These are phyloP conservation scores for Ptychodera flava DNA, from an alignment of 35 echinoderm and acorn worm genomes.

Conservation along the genomic window DNA sequence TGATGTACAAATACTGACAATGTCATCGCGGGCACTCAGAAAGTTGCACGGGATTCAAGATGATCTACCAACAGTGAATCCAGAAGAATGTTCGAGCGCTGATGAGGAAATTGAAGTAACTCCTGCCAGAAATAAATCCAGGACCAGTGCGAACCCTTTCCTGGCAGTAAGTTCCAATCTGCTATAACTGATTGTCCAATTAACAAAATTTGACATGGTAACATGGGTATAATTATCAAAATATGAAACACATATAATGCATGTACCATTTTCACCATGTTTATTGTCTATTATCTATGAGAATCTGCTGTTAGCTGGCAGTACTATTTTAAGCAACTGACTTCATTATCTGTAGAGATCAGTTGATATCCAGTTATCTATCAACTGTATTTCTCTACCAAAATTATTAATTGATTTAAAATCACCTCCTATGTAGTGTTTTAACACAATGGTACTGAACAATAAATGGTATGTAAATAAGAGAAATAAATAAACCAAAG, in stretches of 20 bases:
- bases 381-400: too few species aligned
- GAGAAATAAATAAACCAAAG: too few species aligned
- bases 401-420: too few species aligned
- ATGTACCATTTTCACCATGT: too few species aligned
- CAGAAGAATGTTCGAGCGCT: neutral
- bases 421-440: too few species aligned
- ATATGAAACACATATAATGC: too few species aligned
- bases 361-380: too few species aligned
- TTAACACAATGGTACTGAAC: too few species aligned
- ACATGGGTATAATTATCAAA: neutral
- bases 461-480: too few species aligned
- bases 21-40: conserved; percentile 53
- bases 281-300: too few species aligned
- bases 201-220: neutral
- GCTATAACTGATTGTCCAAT: neutral
- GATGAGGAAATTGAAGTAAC: neutral
- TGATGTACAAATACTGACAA: too few species aligned
- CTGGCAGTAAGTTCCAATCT: neutral
- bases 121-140: neutral
- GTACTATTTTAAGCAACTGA: neutral
- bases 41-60: conserved; percentile 34
- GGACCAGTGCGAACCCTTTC: neutral
- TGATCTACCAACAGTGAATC: neutral
- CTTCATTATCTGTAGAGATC: neutral
- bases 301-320: neutral